These are phyloP conservation scores for Arctopsyche grandis DNA, from an alignment of 1,140 invertebrate species.

Conservation along the genomic window DNA sequence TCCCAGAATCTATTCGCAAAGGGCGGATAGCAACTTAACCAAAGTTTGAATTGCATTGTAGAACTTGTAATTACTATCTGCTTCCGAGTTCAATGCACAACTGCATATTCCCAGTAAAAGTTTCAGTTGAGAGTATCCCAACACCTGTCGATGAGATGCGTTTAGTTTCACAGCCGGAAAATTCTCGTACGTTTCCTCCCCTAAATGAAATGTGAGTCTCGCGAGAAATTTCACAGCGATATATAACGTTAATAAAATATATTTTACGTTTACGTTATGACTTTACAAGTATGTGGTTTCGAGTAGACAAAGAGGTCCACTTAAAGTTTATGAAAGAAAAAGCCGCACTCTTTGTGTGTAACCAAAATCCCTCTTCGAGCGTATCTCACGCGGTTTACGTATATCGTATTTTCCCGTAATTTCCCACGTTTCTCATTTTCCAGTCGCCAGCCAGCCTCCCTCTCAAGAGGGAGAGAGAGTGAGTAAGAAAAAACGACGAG, in stretches of 20 bases:
- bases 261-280: neutral
- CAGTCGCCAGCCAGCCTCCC: neutral
- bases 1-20: neutral
- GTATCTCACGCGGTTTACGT: neutral
- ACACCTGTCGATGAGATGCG: neutral
- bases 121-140: neutral
- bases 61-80: constrained; percentile 15
- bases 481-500: constrained; percentile 4
- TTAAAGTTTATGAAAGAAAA: constrained; percentile 16
- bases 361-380: constrained; percentile 15
- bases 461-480: neutral
- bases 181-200: too few relatives aligned
- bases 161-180: too few relatives aligned
- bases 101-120: constrained; percentile 18
- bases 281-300: neutral
- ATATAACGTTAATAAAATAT: neutral
- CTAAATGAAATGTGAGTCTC: too few relatives aligned
- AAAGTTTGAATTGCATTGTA: constrained; percentile 23
- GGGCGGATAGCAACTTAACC: neutral
- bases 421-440: constrained; percentile 32
- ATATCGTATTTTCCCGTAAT: constrained; percentile 21
- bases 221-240: neutral
- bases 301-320: neutral
- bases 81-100: constrained; percentile 20
- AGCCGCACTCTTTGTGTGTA: neutral